Evolutionary conservation across 2,797 vertebrate species (phyloP).

Genomic region (Ispidina lecontei): DNA sequence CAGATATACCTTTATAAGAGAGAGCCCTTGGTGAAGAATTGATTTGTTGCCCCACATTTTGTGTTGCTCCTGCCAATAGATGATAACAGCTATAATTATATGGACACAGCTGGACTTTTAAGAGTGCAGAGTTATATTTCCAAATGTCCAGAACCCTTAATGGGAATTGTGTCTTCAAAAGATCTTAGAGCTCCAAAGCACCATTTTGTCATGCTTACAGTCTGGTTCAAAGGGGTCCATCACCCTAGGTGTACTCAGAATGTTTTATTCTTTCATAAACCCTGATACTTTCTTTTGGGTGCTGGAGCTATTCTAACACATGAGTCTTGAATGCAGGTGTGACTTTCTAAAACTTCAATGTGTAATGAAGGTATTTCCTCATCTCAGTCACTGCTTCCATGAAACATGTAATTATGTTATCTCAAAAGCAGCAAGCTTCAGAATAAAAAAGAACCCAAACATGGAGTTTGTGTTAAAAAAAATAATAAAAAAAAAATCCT

Average conservation of each 20-base stretch:
- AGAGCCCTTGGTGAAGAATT: background rate
- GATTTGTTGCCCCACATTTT: background rate
- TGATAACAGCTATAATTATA: background rate
- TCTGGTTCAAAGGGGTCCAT: background rate
- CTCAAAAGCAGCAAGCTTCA: background rate
- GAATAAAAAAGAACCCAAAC: background rate
- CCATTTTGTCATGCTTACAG: background rate
- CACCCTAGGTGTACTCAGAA: background rate
- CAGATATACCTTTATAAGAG: background rate
- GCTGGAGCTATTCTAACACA: background rate
- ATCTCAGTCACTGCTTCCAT: background rate
- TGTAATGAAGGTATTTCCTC: background rate
- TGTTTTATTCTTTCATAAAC: background rate
- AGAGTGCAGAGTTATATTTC: background rate
- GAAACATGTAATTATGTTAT: background rate
- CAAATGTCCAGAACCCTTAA: background rate
- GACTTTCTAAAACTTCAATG: background rate
- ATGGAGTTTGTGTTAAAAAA: background rate
- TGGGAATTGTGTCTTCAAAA: rapidly evolving
- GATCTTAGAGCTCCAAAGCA: background rate
- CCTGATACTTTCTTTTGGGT: background rate
- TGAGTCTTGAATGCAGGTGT: background rate
- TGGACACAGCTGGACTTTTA: background rate
- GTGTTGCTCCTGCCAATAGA: background rate
- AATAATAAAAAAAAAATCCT: background rate